A percentile compares a stretch with the other conserved stretches of the same genome.
Conservation (phyloP, 2,888 invertebrate species). For the Psylliodes chrysocephalus region DNA sequence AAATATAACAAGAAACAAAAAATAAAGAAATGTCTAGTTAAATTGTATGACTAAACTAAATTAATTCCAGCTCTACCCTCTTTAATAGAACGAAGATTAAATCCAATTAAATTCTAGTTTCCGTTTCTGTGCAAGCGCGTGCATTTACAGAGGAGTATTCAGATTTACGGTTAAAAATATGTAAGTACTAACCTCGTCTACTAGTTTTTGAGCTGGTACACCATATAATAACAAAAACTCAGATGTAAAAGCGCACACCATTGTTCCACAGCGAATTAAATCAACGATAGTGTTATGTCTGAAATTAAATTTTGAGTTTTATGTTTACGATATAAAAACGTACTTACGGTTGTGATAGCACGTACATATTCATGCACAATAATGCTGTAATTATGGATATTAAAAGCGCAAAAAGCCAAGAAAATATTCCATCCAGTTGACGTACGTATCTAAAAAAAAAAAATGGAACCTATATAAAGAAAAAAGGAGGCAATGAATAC, state of each 20-base stretch:
- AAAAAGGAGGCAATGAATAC: too few species aligned
- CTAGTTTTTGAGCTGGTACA: constrained; percentile 38
- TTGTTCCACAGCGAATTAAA: constrained; percentile 35
- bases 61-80: too few species aligned
- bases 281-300: constrained; percentile 39
- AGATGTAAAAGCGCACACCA: constrained; percentile 37
- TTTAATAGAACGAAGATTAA: too few species aligned
- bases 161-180: too few species aligned
- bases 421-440: constrained; percentile 34
- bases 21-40: too few species aligned
- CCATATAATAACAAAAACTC: constrained; percentile 41
- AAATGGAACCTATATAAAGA: too few species aligned
- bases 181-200: constrained; percentile 39
- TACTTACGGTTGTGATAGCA: constrained; percentile 39
- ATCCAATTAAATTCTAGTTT: too few species aligned
- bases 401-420: constrained; percentile 30
- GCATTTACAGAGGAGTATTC: too few species aligned
- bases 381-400: constrained; percentile 37
- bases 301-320: constrained; percentile 6
- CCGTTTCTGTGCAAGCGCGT: too few species aligned
- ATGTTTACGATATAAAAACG: too few species aligned
- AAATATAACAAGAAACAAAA: too few species aligned
- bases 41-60: too few species aligned
- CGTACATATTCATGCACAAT: constrained; percentile 42
- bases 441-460: constrained; percentile 36